A percentile compares a stretch with the other conserved stretches of the same genome.
Conservation (phyloP, 2,888 invertebrate genomes). For the Ornithoptera priamus region DNA sequence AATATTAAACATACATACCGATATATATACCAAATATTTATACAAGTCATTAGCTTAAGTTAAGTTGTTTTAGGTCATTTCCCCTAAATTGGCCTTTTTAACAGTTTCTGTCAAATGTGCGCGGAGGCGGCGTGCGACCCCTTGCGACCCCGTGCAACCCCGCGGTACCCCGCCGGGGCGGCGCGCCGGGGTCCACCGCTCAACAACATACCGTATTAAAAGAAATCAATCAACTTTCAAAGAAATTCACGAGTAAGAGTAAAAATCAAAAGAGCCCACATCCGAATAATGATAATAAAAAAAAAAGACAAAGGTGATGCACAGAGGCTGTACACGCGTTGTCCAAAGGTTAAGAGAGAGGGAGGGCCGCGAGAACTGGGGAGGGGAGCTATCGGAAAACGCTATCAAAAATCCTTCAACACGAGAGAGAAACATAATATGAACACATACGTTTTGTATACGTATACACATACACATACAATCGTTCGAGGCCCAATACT, state of each 20-base stretch:
- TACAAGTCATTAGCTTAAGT: slow-evolving; percentile 80
- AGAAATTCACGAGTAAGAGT: slow-evolving; percentile 42
- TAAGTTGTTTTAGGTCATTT: slow-evolving; percentile 77
- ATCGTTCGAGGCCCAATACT: slow-evolving; percentile 1
- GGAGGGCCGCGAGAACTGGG: slow-evolving; percentile 41
- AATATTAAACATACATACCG: slow-evolving; percentile 80
- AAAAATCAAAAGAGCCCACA: slow-evolving; percentile 70
- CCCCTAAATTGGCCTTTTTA: slow-evolving; percentile 77
- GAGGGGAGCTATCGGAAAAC: slow-evolving; percentile 41
- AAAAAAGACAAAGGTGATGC: slow-evolving; percentile 57
- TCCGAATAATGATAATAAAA: slow-evolving; percentile 58
- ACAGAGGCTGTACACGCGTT: slow-evolving; percentile 48
- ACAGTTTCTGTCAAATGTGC: slow-evolving; percentile 73
- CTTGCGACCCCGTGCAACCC: slow-evolving; percentile 32
- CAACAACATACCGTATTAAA: slow-evolving; percentile 58
- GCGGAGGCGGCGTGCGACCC: slow-evolving; percentile 44
- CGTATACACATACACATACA: slow-evolving; percentile 7
- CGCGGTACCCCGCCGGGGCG: slow-evolving; percentile 26
- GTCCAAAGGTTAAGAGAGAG: slow-evolving; percentile 36
- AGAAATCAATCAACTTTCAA: slow-evolving; percentile 63
- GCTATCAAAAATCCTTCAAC: slow-evolving; percentile 26
- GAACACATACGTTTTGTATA: slow-evolving; percentile 26
- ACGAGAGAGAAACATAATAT: slow-evolving; percentile 35
- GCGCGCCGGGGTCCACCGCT: slow-evolving; percentile 44
- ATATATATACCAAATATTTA: slow-evolving; percentile 80